Evolutionary conservation across 2,888 invertebrate genomes (phyloP).

Genomic region (Allygus modestus): DNA sequence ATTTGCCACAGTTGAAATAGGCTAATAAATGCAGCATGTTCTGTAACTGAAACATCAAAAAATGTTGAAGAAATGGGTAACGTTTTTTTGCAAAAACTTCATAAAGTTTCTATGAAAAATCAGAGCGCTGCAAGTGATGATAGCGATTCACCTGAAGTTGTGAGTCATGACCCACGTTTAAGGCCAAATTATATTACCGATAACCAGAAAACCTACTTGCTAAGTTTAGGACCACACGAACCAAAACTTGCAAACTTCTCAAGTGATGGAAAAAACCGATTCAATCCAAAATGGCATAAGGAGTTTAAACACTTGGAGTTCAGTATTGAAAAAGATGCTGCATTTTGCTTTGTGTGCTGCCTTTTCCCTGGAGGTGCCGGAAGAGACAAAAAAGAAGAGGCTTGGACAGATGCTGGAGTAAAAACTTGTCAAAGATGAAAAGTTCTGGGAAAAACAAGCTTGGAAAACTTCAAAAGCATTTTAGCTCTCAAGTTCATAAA

Average conservation of each 20-base stretch:
- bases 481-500: constrained; percentile 25
- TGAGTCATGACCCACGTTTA: too few species aligned
- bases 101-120: too few species aligned
- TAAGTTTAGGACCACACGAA: not conserved
- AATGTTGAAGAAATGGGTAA: too few species aligned
- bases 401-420: not conserved
- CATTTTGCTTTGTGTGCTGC: too few species aligned
- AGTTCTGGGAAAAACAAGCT: constrained; percentile 3
- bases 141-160: too few species aligned
- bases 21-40: too few species aligned
- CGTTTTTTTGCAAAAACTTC: too few species aligned
- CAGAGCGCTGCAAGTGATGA: too few species aligned
- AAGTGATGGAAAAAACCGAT: constrained; percentile 17
- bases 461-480: constrained; percentile 33
- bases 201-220: not conserved
- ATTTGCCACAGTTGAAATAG: too few species aligned
- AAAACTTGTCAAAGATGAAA: not conserved
- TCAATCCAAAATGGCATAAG: not conserved
- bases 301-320: not conserved
- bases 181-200: too few species aligned
- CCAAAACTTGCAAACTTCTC: constrained; percentile 13
- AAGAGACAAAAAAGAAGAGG: not conserved
- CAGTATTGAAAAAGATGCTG: not conserved
- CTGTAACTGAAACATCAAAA: too few species aligned
- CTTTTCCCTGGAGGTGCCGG: not conserved